Base-by-base conservation (phyloP, 1,140 invertebrate genomes). In the Leguminivora glycinivorella region DNA sequence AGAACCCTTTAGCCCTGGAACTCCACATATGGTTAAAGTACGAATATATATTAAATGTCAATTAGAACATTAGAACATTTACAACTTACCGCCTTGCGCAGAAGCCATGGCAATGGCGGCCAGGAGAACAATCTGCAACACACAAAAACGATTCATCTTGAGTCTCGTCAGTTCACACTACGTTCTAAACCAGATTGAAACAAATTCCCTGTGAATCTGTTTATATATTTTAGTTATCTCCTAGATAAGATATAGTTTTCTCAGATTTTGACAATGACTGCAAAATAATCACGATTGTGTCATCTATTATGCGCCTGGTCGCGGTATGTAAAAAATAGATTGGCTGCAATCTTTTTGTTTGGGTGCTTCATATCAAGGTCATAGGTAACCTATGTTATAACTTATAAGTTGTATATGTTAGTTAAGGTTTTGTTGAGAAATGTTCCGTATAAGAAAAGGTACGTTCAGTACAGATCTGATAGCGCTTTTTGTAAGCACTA, bases 61-160 rank as follows among this genome's bases (percentile, higher is more conserved):
- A 19, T 43, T 60, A 12, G 40, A 17, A 69, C n/a, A 19, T 43
- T 60, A 12, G 40, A 17, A 69, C n/a, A n/a, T n/a, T n/a, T n/a
- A n/a, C n/a, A n/a, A n/a, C 70, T 68, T 58, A 79, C 60, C 52
- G 76, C 52, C 52, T 70, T 80, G 76, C 22, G 76, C 75, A n/a
- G 67, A 68, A 34, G 72, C 79, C 70, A 83, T 77, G 31, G 81
- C 81, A 47, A 78, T 66, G 9, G 81, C 31, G 12, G 73, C 75
- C 12, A 83, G 47, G 3, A 80, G 29, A 60, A 83, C 40, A 47
- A 81, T 70, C 81, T 83, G 81, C 17, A 81, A 77, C 14, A 76
- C 31, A 56, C 72, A 7, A 17, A 63, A 56, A 43, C 47, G 60
- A 58, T 69, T 77, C 74, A 78, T 78, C 31, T 69, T 63, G 17